These are phyloP conservation scores for Creontiades dilutus DNA, from an alignment of 2,888 invertebrate species.

Conservation along the genomic window DNA sequence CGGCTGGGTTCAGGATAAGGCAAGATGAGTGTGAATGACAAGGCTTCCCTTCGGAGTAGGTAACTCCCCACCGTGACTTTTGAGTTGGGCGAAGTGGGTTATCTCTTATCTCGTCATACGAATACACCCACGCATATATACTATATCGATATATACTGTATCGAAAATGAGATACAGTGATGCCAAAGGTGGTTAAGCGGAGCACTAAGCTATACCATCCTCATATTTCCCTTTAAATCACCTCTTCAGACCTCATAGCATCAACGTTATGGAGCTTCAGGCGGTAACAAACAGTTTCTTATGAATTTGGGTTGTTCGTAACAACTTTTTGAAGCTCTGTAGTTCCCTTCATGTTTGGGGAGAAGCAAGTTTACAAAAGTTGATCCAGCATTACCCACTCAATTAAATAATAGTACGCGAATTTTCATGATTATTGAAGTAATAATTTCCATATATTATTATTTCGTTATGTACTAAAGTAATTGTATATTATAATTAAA, in stretches of 20 bases:
- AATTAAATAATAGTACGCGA: too few species aligned
- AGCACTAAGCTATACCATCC: slow-evolving; percentile 26
- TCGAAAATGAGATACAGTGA: neutral
- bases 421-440: too few species aligned
- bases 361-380: too few species aligned
- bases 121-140: neutral
- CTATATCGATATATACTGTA: too few species aligned
- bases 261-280: neutral
- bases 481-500: too few species aligned
- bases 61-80: slow-evolving; percentile 19
- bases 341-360: neutral
- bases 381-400: too few species aligned
- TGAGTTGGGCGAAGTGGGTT: slow-evolving; percentile 5
- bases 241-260: neutral
- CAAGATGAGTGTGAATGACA: slow-evolving; percentile 46
- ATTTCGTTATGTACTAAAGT: too few species aligned
- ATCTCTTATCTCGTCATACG: slow-evolving; percentile 23
- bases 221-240: slow-evolving; percentile 28
- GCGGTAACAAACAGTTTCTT: neutral
- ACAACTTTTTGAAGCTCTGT: neutral
- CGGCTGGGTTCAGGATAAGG: neutral
- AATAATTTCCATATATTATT: too few species aligned
- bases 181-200: neutral
- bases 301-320: slow-evolving; percentile 2
- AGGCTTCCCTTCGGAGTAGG: slow-evolving; percentile 26